Percentiles rank a stretch among this genome's conserved stretches.
phyloP scores from a whole-genome alignment of 2,888 invertebrate species.

The Campoplex nolae region DNA sequence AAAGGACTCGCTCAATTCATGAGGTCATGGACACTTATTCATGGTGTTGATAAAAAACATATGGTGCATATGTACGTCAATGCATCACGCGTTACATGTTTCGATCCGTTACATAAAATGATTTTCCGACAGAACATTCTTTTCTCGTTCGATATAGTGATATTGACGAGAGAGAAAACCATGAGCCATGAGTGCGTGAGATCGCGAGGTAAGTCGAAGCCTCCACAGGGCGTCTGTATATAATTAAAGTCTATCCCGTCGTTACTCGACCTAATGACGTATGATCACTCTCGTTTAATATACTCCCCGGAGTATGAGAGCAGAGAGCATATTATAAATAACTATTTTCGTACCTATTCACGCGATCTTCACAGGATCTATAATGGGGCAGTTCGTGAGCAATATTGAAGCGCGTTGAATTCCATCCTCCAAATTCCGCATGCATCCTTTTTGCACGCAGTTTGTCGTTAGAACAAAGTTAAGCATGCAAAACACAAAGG shows the following conservation, averaged over 20 bases:
- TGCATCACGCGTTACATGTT: slow-evolving; percentile 29
- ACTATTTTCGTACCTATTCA: slow-evolving; percentile 33
- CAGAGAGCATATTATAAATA: slow-evolving; percentile 42
- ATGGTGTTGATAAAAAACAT: slow-evolving; percentile 15
- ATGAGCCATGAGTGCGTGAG: slow-evolving; percentile 54
- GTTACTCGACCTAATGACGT: slow-evolving; percentile 67
- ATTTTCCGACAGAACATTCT: slow-evolving; percentile 25
- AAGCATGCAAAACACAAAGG: background rate
- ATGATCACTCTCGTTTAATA: slow-evolving; percentile 63
- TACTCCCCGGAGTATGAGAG: slow-evolving; percentile 47
- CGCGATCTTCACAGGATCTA: slow-evolving; percentile 9
- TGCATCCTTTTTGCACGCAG: slow-evolving; percentile 8
- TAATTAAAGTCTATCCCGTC: slow-evolving; percentile 62
- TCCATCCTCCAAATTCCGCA: slow-evolving; percentile 48
- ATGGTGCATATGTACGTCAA: slow-evolving; percentile 1
- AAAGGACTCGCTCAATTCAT: background rate
- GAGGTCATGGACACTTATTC: slow-evolving; percentile 46
- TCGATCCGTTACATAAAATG: slow-evolving; percentile 52
- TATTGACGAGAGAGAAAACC: slow-evolving; percentile 12
- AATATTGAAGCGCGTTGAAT: slow-evolving; percentile 36
- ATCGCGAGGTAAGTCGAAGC: slow-evolving; percentile 44
- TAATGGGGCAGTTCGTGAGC: slow-evolving; percentile 38
- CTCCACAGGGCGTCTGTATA: slow-evolving; percentile 54
- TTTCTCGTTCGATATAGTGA: slow-evolving; percentile 7
- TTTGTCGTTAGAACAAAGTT: background rate